A percentile compares a stretch with the other conserved stretches of the same genome.
Evolutionary conservation across 2,113 vertebrate genomes (phyloP).

Genomic region (Lipotes vexillifer): DNA sequence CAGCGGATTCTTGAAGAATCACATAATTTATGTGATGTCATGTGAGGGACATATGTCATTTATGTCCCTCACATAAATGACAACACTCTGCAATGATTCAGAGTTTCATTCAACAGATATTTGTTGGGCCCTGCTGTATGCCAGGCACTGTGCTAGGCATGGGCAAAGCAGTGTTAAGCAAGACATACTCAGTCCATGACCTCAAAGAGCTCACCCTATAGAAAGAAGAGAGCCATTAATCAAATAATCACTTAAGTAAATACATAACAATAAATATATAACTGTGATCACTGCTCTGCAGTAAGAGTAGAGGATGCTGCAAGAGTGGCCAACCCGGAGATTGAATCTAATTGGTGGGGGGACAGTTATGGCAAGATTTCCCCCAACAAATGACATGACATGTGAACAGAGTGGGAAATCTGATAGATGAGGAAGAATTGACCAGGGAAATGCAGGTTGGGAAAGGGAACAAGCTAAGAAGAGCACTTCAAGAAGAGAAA

Average conservation of each 20-base stretch:
- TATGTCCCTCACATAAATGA: not conserved
- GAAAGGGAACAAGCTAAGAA: not conserved
- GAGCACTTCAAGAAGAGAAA: not conserved
- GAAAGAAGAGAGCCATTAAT: not conserved
- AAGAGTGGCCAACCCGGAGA: not conserved
- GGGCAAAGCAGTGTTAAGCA: not conserved
- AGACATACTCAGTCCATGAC: not conserved
- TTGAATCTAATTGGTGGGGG: rapidly evolving
- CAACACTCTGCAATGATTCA: not conserved
- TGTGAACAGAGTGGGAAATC: not conserved
- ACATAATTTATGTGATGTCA: too few relatives aligned
- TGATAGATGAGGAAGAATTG: not conserved
- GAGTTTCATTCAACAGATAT: not conserved
- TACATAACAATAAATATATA: not conserved
- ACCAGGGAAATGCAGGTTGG: not conserved
- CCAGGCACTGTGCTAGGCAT: not conserved
- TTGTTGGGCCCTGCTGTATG: not conserved
- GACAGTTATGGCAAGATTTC: not conserved
- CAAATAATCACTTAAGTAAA: not conserved
- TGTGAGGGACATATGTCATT: too few relatives aligned
- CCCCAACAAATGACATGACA: not conserved
- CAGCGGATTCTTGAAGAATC: not conserved
- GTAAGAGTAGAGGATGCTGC: not conserved
- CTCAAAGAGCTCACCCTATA: not conserved
- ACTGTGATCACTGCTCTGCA: too few relatives aligned